Evolutionary conservation across 2,888 invertebrate genomes (phyloP), one percentile per base, ranked within the genome.

Genomic region (Cistogaster globosa): DNA sequence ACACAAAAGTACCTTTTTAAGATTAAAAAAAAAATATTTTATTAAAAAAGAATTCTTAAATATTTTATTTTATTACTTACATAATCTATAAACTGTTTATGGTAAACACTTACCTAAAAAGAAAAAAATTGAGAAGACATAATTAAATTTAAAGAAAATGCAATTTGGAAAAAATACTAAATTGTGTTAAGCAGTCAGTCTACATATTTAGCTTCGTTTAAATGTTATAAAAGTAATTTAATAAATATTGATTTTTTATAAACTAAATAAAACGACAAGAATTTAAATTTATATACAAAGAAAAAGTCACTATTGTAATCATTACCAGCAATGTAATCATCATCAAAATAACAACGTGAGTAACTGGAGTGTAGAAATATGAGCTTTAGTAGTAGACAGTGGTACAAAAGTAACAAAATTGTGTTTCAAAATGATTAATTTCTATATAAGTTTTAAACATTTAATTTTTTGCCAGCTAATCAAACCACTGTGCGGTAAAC

Each of bases 201-300:
- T 42, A 7, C 3, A 18, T 88, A 88, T 88, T 88, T 87, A 88
- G 88, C 89, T 88, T 88, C 87, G 89, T 88, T 89, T 32, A 62
- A 36, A 32, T 48, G 88, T 90, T 90, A 87, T 53, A 87, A 90
- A 91, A 90, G 88, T 89, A 91, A 91, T 91, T 89, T 90, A 91
- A 91, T 91, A 90, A 91, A 91, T 91, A 91, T 91, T 91, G 91
- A 91, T 91, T 91, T 91, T 91, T 90, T 90, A 89, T 89, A 38
- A 55, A 45, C 22, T 68, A 26, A 60, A 51, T 32, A 62, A 32
- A 38, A 57, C 60, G 68, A 60, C 71, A 62, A 45, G 76, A 68
- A 68, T 60, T 68, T 53, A 53, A 42, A 53, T 51, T 58, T 12
- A 53, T 22, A 45, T 55, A 38, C 32, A 26, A 22, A 45, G 26